A percentile compares a stretch with the other conserved stretches of the same genome.
phyloP scores from a whole-genome alignment of 2,888 invertebrate genomes.

The Parnassius mnemosyne region DNA sequence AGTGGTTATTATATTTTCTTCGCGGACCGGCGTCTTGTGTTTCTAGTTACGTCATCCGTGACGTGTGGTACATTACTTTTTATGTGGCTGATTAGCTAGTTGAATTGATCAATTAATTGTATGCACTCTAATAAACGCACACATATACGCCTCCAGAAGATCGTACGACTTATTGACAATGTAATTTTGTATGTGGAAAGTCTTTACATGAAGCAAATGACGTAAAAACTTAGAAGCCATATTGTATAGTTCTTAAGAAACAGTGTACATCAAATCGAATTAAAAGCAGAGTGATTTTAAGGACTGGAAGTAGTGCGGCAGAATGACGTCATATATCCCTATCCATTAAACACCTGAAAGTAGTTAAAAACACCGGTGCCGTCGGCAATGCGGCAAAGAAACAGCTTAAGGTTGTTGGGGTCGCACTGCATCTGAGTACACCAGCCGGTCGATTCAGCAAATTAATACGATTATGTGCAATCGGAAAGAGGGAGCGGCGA shows the following conservation, averaged over 20 bases:
- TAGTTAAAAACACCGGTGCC: constrained; percentile 6
- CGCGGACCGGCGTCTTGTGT: constrained; percentile 38
- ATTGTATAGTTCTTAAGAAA: too few relatives aligned
- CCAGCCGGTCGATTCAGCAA: not conserved
- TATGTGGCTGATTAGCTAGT: constrained; percentile 48
- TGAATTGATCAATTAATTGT: constrained; percentile 45
- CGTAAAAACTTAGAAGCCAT: too few relatives aligned
- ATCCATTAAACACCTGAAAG: not conserved
- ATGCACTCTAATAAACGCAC: not conserved
- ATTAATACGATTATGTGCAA: not conserved
- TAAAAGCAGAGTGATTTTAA: too few relatives aligned
- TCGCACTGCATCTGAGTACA: constrained; percentile 8
- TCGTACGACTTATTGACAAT: not conserved
- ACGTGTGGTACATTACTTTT: constrained; percentile 39
- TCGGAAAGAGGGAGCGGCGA: not conserved
- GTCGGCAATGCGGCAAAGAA: constrained; percentile 22
- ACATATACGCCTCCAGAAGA: constrained; percentile 1
- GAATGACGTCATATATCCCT: constrained; percentile 12
- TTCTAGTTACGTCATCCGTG: constrained; percentile 62
- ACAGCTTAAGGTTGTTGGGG: constrained; percentile 2
- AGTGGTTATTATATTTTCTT: constrained; percentile 36
- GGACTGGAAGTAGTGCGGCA: constrained; percentile 8
- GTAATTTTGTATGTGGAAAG: too few relatives aligned
- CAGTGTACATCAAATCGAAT: too few relatives aligned
- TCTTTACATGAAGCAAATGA: too few relatives aligned